Evolutionary conservation across 2,113 vertebrate genomes (phyloP).

Genomic region (Lamprotornis superbus): DNA sequence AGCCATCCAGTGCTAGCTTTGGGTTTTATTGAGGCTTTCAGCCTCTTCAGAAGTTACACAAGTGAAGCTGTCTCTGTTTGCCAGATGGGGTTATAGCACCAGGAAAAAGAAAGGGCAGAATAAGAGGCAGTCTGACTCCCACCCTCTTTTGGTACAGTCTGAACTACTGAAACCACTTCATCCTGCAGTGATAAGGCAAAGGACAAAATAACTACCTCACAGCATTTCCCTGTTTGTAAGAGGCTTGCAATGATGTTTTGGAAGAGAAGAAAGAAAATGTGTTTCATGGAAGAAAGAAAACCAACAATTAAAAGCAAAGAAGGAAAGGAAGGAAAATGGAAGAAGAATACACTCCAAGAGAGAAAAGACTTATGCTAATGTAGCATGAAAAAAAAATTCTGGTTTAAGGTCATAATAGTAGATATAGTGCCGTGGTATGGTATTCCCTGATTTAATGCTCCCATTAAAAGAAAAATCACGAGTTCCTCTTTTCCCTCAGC

Average conservation of each 20-base stretch:
- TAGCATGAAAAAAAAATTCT: not conserved
- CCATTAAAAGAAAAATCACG: accelerated
- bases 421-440: accelerated
- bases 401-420: not conserved
- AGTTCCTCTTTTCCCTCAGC: not conserved
- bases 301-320: not conserved
- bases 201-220: not conserved
- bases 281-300: not conserved
- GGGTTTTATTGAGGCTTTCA: not conserved
- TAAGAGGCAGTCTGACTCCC: not conserved
- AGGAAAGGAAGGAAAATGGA: not conserved
- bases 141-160: not conserved
- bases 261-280: not conserved
- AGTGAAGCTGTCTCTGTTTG: not conserved
- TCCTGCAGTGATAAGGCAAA: accelerated
- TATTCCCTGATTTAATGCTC: not conserved
- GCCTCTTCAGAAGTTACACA: not conserved
- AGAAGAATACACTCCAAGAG: not conserved
- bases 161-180: not conserved
- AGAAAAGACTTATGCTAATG: not conserved
- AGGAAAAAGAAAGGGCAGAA: not conserved
- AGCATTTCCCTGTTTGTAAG: not conserved
- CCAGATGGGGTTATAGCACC: not conserved
- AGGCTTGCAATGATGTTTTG: not conserved
- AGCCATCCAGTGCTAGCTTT: not conserved